These are phyloP conservation scores for Aporophyla lueneburgensis DNA, from an alignment of 2,888 invertebrate species.

Conservation along the genomic window DNA sequence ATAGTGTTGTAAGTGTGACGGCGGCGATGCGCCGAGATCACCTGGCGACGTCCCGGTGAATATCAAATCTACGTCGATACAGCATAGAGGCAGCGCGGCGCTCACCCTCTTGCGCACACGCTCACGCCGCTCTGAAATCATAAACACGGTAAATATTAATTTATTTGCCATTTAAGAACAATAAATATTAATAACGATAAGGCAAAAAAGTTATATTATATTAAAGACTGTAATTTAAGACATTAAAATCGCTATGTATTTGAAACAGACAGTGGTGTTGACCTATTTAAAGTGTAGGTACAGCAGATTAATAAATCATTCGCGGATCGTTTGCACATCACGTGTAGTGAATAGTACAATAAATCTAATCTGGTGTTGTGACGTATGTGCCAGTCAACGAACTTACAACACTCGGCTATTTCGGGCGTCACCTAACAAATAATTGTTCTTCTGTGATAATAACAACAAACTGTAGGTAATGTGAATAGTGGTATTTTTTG, in stretches of 20 bases:
- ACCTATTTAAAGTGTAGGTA: slow-evolving; percentile 35
- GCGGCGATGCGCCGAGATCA: slow-evolving; percentile 83
- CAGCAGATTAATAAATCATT: slow-evolving; percentile 52
- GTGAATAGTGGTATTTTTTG: not conserved
- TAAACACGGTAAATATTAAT: slow-evolving; percentile 19
- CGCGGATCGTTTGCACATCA: slow-evolving; percentile 48
- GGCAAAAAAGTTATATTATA: too few relatives aligned
- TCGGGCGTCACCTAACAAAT: slow-evolving; percentile 43
- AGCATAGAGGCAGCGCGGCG: slow-evolving; percentile 88
- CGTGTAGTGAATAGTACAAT: slow-evolving; percentile 51
- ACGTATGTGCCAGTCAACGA: slow-evolving; percentile 62
- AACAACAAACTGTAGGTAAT: slow-evolving; percentile 11
- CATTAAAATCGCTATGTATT: not conserved
- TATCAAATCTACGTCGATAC: slow-evolving; percentile 92
- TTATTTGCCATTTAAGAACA: not conserved
- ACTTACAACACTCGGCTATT: slow-evolving; percentile 51
- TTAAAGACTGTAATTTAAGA: not conserved
- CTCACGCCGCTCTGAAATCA: slow-evolving; percentile 80
- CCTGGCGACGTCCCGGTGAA: slow-evolving; percentile 93
- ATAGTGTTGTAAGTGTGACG: slow-evolving; percentile 58
- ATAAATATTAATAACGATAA: not conserved
- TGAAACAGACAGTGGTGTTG: slow-evolving; percentile 25
- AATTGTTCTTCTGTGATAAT: slow-evolving; percentile 34
- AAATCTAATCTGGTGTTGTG: slow-evolving; percentile 59
- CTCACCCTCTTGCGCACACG: slow-evolving; percentile 78